Base-by-base conservation (phyloP, 2,113 vertebrate species). In the Tupaia chinensis region DNA sequence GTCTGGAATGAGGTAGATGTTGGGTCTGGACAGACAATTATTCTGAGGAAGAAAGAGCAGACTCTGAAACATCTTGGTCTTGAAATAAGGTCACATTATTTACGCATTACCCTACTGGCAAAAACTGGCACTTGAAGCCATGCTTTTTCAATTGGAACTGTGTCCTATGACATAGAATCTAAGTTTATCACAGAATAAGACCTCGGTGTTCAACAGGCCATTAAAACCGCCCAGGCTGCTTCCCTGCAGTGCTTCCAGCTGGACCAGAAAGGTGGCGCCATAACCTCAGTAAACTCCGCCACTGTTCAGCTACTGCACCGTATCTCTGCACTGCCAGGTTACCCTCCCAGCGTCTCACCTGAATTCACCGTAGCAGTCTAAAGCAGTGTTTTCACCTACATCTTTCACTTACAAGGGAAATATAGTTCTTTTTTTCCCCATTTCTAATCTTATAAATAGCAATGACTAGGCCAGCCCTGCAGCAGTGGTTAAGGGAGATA, bases 11-110 rank as follows among this genome's bases (percentile, higher is more conserved):
- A 99, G 99, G 99, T 99, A 99, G 98, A 99, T 99, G 32, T 98
- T 99, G 14, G 99, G 99, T 96, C 99, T 99, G 92, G 99, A 99
- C 98, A 99, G 98, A 98, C 99, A 99, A 97, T 99, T 99, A 96
- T 99, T 99, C 99, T 99, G 91, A 68, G 97, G 65, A 91, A 96
- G 63, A 80, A 95, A 96, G 83, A 94, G 2, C 4, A 93, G 20
- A 89, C 69, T 60, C 66, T 56, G 17, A 68, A 96, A 63, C 12
- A 84, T n/a, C 85, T 77, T 79, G 23, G 27, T 83, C 92, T 92
- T 82, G 22, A 93, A 95, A 86, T 70, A 77, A 72, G 61, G n/a
- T 74, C 32, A 70, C 9, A 81, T 91, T 70, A 93, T 81, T 89
- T 66, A 91, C 17, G 14, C 53, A 65, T 80, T 20, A 73, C 3